phyloP scores from a whole-genome alignment of 2,888 invertebrate species.

The Xylota sylvarum region DNA sequence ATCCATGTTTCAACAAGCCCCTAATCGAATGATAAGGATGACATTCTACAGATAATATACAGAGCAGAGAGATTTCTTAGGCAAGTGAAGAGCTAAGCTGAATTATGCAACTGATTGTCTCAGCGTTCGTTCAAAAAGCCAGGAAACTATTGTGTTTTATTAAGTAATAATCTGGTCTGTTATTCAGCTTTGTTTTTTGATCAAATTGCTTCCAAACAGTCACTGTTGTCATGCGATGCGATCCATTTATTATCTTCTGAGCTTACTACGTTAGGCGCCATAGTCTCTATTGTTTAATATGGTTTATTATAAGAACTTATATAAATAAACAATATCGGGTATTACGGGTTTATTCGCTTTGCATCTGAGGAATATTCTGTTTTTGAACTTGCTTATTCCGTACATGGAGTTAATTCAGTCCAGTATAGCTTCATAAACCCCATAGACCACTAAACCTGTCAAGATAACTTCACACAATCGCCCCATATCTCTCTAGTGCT shows the following conservation, averaged over 20 bases:
- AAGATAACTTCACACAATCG: neutral
- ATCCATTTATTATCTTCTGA: neutral
- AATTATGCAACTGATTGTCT: too few species aligned
- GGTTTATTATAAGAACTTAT: neutral
- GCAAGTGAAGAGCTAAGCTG: too few species aligned
- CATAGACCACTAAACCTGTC: neutral
- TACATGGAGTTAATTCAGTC: neutral
- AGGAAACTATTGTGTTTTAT: too few species aligned
- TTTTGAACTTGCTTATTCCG: neutral
- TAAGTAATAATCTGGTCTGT: too few species aligned
- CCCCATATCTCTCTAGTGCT: neutral
- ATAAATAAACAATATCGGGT: neutral
- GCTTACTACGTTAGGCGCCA: neutral
- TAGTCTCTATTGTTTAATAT: neutral
- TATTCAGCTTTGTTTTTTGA: neutral
- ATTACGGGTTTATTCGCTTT: neutral
- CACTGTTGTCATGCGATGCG: neutral
- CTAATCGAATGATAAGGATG: too few species aligned
- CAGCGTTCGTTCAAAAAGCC: too few species aligned
- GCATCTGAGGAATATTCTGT: neutral
- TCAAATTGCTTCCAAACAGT: neutral
- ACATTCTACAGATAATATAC: too few species aligned
- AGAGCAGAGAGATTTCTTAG: too few species aligned
- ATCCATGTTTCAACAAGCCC: too few species aligned
- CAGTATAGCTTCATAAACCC: neutral